phyloP scores from a whole-genome alignment of 2,888 invertebrate species.

The Merodon equestris region DNA sequence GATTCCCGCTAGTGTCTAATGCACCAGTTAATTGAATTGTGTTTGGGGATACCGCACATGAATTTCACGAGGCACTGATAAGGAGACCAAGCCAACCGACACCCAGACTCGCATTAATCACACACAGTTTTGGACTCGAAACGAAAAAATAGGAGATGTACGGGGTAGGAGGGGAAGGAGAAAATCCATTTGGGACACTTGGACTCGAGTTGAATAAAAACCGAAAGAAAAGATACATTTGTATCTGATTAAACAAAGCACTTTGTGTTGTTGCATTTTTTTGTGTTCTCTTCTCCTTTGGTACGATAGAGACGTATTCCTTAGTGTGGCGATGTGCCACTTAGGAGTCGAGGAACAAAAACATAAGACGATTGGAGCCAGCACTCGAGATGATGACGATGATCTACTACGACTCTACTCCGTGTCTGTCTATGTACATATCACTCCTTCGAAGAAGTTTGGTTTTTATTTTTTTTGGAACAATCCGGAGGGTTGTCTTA shows the following conservation, averaged over 20 bases:
- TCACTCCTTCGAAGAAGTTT: conserved; percentile 24
- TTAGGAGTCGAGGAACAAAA: conserved; percentile 38
- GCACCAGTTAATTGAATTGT: conserved; percentile 68
- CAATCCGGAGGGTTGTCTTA: conserved; percentile 45
- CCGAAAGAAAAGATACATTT: conserved; percentile 57
- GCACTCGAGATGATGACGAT: conserved; percentile 59
- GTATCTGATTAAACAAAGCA: conserved; percentile 68
- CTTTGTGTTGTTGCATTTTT: conserved; percentile 62
- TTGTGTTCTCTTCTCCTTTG: conserved; percentile 7
- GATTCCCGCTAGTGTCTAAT: conserved; percentile 55
- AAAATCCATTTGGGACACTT: conserved; percentile 65
- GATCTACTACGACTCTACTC: conserved; percentile 43
- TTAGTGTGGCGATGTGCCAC: conserved; percentile 56
- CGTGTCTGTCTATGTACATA: not conserved
- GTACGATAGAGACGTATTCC: conserved; percentile 47
- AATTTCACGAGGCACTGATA: conserved; percentile 62
- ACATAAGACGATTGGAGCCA: conserved; percentile 61
- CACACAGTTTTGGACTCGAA: conserved; percentile 20
- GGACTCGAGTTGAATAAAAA: conserved; percentile 56
- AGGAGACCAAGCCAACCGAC: conserved; percentile 53
- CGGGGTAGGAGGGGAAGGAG: not conserved
- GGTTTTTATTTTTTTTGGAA: conserved; percentile 48
- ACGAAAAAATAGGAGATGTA: conserved; percentile 2
- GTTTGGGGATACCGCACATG: conserved; percentile 60
- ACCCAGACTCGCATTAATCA: conserved; percentile 66